phyloP scores from a whole-genome alignment of 2,888 invertebrate genomes.

The Agriotes lineatus region DNA sequence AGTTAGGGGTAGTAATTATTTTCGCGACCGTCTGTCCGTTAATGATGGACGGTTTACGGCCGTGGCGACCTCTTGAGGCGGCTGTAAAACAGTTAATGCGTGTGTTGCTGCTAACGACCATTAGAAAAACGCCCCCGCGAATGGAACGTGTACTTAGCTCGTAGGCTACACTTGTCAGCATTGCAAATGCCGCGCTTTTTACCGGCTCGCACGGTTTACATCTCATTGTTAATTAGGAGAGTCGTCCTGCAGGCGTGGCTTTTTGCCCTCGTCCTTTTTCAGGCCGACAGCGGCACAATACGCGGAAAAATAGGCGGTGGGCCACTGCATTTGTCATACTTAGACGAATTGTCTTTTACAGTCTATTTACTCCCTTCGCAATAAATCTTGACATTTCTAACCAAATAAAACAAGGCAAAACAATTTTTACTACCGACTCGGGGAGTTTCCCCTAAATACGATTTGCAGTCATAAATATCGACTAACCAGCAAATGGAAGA shows the following conservation, averaged over 20 bases:
- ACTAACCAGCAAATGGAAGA: no score
- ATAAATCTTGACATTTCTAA: no score
- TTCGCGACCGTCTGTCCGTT: constrained; percentile 38
- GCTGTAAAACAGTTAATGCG: constrained; percentile 49
- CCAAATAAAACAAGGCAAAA: no score
- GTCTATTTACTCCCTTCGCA: no score
- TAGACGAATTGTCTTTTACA: no score
- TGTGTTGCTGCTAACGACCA: constrained; percentile 44
- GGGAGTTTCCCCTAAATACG: no score
- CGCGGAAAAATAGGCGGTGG: no score
- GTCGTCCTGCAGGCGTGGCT: neutral
- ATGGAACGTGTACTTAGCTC: constrained; percentile 2
- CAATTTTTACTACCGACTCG: no score
- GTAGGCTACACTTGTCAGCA: constrained; percentile 24
- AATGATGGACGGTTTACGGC: constrained; percentile 42
- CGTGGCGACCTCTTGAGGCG: constrained; percentile 15
- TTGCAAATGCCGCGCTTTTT: constrained; percentile 21
- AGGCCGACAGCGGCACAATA: neutral
- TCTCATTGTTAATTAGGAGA: constrained; percentile 18
- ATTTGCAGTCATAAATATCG: no score
- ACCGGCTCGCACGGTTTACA: neutral
- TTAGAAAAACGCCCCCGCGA: constrained; percentile 34
- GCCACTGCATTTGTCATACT: no score
- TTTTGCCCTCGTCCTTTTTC: neutral
- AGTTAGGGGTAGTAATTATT: constrained; percentile 34